Evolutionary conservation across 1,140 invertebrate species (phyloP), one percentile per base, ranked within the genome.

Genomic region (Solenopsis invicta): DNA sequence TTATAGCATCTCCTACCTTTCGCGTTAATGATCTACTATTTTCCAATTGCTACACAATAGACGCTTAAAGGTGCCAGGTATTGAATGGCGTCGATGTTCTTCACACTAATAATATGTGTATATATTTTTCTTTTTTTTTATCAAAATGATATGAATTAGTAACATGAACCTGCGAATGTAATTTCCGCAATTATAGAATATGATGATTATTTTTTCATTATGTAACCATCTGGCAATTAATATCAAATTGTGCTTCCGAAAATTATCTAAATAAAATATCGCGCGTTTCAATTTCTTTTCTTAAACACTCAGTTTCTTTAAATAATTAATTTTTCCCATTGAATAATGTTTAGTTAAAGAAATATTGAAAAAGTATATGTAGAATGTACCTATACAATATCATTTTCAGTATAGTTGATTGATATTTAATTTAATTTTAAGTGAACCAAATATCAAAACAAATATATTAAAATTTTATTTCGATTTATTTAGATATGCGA

Each of bases 1-100:
- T 37, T 41, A 67, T 16, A n/a, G 41, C 2, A 21, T 5, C 61
- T 9, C 13, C n/a, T 24, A 52, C 24, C 13, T 74, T 61, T 61
- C 37, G 9, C 41, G 18, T 72, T 82, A 82, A 82, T 82, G 18
- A 82, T 82, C 12, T n/a, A 82, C 13, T 82, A 12, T 74, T 82
- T 48, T 24, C 9, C 13, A 61, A 84, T 2, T 61, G 41, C 2
- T 74, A 18, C 4, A 81, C 5, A 41, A 56, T 61, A 81, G 21
- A 10, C n/a, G 41, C n/a, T 34, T 2, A 50, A 24, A 81, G 13
- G 29, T 24, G 18, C 12, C 41, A 29, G 29, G 54, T 41, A 1
- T 61, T 10, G 37, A 82, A 61, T 10, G 29, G 0, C 62, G 10
- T 2, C 13, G 6, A 64, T 16, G 3, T 59, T 81, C 59, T 67